These are phyloP conservation scores for Phylloscopus trochilus DNA, from an alignment of 2,113 vertebrate genomes.

Conservation along the genomic window DNA sequence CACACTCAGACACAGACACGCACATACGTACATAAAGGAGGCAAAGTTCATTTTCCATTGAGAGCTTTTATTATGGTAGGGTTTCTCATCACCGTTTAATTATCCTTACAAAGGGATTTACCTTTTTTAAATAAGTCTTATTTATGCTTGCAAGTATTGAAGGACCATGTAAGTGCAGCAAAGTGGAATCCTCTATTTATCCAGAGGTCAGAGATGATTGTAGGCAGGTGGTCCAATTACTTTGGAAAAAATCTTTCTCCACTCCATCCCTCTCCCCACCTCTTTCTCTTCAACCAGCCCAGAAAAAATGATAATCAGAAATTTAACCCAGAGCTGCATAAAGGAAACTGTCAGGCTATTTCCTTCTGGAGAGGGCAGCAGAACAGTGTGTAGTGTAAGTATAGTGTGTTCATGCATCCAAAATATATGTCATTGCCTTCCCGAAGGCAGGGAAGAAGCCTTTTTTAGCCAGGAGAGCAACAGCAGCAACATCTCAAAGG, in stretches of 20 bases:
- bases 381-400: not conserved
- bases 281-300: not conserved
- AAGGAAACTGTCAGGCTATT: not conserved
- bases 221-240: constrained; percentile 7
- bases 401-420: not conserved
- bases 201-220: constrained; percentile 17
- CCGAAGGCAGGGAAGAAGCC: not conserved
- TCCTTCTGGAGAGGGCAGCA: not conserved
- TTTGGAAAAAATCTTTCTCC: not conserved
- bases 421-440: not conserved
- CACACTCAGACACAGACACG: not conserved
- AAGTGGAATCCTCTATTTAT: constrained; percentile 6
- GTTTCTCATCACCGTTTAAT: constrained; percentile 32
- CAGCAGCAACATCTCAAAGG: not conserved
- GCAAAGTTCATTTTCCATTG: constrained; percentile 22
- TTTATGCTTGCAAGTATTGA: not conserved
- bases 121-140: not conserved
- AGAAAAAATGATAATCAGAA: constrained; percentile 3
- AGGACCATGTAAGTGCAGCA: not conserved
- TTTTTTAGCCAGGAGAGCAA: not conserved
- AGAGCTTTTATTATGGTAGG: constrained; percentile 1
- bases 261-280: not conserved
- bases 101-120: constrained; percentile 20
- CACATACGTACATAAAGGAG: not conserved
- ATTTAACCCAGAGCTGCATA: not conserved